phyloP scores from a whole-genome alignment of 2,113 vertebrate species.

The Edolisoma coerulescens region DNA sequence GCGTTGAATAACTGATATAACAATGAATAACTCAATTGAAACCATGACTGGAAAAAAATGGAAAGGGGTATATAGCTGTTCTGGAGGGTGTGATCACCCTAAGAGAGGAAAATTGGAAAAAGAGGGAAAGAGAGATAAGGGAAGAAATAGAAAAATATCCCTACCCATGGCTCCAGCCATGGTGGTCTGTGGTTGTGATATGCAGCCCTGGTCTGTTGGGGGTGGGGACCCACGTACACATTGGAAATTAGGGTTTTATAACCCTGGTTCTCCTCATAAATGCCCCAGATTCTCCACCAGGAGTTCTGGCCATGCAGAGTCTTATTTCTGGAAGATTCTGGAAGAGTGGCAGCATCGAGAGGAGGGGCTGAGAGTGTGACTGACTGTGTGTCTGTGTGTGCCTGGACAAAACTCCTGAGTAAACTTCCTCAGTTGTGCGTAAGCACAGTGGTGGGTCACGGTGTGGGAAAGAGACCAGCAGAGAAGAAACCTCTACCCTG shows the following conservation, averaged over 20 bases:
- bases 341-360: accelerated
- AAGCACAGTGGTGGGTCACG: accelerated
- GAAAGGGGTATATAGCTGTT: background rate
- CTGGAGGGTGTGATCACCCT: background rate
- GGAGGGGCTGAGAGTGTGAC: background rate
- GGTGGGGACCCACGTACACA: accelerated
- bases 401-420: background rate
- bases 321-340: background rate
- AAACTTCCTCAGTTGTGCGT: accelerated
- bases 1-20: background rate
- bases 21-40: background rate
- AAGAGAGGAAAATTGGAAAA: background rate
- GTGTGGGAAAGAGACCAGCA: background rate
- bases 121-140: background rate
- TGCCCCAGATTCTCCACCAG: background rate
- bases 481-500: background rate
- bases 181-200: background rate
- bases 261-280: background rate
- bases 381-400: background rate
- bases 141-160: background rate
- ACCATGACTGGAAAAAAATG: accelerated
- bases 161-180: background rate
- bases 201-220: background rate
- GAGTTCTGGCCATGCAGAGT: background rate
- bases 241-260: background rate